Evolutionary conservation across 2,113 vertebrate genomes (phyloP).

Genomic region (Mastomys natalensis): DNA sequence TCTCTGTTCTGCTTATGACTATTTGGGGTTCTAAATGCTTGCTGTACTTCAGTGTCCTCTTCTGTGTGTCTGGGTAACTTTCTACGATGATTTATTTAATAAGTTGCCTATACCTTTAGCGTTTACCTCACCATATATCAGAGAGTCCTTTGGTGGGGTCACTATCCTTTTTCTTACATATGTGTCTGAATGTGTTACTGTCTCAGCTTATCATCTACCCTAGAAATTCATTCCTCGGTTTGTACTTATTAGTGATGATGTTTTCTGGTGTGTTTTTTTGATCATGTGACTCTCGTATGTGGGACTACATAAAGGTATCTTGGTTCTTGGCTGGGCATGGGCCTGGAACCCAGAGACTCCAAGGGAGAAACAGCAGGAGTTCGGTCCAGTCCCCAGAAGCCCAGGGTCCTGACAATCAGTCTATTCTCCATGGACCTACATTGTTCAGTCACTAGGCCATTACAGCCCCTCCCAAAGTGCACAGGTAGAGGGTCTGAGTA

Average conservation of each 20-base stretch:
- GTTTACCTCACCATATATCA: neutral
- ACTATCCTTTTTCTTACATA: neutral
- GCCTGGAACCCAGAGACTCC: too few relatives aligned
- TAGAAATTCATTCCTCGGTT: neutral
- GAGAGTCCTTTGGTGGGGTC: neutral
- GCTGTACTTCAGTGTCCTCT: neutral
- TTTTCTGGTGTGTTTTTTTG: neutral
- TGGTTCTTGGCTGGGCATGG: too few relatives aligned
- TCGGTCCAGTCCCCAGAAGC: too few relatives aligned
- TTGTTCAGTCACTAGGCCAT: too few relatives aligned
- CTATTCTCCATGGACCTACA: too few relatives aligned
- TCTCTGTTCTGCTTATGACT: neutral
- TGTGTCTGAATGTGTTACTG: neutral
- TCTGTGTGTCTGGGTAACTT: neutral
- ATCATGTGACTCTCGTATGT: neutral
- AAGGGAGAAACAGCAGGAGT: too few relatives aligned
- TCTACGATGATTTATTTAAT: neutral
- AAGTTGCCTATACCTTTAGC: neutral
- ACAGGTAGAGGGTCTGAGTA: too few relatives aligned
- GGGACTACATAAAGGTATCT: too few relatives aligned
- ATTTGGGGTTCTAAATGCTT: neutral
- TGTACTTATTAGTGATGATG: neutral
- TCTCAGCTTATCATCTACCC: neutral
- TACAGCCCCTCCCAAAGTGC: too few relatives aligned
- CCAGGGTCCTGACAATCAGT: too few relatives aligned